Base-by-base conservation (phyloP, 2,797 vertebrate species). In the Hozukius guyotensis region DNA sequence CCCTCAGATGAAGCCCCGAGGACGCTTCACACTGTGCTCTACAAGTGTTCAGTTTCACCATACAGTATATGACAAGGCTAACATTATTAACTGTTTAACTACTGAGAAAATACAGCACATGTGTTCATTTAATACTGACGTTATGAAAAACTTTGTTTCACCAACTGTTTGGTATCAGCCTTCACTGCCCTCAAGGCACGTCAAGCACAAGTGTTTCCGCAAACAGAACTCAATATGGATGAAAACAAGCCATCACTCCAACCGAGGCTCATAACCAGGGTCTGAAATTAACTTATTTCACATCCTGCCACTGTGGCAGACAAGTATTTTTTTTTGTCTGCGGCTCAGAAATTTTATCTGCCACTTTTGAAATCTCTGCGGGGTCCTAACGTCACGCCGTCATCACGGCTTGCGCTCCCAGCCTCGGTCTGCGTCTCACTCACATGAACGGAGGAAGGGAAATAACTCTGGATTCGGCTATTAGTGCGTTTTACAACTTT, bases 381-480 rank as follows among this genome's bases (percentile, higher is more conserved):
- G 0, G 0, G 36, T 38, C 13, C 36, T 2, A 38, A 38, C 13
- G 13, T 38, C 36, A 38, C 36, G 12, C 36, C 36, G 5, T 38
- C 36, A 0, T 38, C 36, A 38, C 36, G 2, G 36, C 36, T 1
- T 14, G 13, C 0, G 13, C 36, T 6, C 0, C 0, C 36, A 38
- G 36, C 34, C 34, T 34, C 10, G 10, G 34, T 1, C 0, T 34
- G 34, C 13, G 36, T 38, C 36, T 38, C 36, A 14, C 13, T 38
- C 0, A 38, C 5, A 14, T 14, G 36, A 38, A 38, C 36, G 2
- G 36, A 6, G 13, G 13, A 38, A 38, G 5, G 36, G 36, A 38
- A 14, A 38, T 38, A 38, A 38, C 36, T 38, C 36, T 14, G 36
- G 13, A 38, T 38, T 38, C 5, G 13, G 36, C 36, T 0, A 6